Conservation (phyloP, 1,140 invertebrate species). For the Tribolium madens region DNA sequence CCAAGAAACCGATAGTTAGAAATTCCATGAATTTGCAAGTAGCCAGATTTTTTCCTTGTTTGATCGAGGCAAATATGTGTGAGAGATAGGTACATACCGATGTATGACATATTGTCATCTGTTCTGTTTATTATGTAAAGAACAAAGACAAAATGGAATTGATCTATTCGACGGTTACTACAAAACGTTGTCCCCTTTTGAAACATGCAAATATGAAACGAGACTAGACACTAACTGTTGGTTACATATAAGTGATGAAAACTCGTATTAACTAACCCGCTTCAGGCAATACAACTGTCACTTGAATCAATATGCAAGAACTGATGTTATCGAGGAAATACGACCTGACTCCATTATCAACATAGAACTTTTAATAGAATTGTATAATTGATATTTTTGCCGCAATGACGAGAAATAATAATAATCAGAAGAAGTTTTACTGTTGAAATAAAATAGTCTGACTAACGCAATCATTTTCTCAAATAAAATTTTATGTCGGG, state of each 20-base stretch:
- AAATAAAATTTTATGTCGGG: neutral
- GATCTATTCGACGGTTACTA: neutral
- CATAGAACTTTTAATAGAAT: neutral
- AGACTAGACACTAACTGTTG: slow-evolving; percentile 3
- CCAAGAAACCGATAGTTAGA: neutral
- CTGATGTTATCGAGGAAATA: neutral
- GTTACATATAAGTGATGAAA: slow-evolving; percentile 16
- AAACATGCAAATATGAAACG: slow-evolving; percentile 2
- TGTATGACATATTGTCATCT: neutral
- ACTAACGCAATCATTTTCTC: neutral
- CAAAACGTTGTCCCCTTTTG: neutral
- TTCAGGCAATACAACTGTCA: neutral
- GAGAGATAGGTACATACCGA: too few relatives aligned
- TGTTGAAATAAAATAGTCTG: neutral
- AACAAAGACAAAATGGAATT: neutral
- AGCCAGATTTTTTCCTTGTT: neutral
- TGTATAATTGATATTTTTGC: neutral
- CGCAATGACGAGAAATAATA: neutral
- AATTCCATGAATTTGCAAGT: neutral
- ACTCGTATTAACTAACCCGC: neutral
- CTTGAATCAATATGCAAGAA: slow-evolving; percentile 7
- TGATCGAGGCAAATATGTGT: neutral
- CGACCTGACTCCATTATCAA: slow-evolving; percentile 13
- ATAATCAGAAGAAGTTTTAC: neutral
- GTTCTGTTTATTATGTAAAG: neutral